These are phyloP conservation scores for Sinocyclocheilus rhinocerous DNA, from an alignment of 2,113 vertebrate species.

Conservation along the genomic window DNA sequence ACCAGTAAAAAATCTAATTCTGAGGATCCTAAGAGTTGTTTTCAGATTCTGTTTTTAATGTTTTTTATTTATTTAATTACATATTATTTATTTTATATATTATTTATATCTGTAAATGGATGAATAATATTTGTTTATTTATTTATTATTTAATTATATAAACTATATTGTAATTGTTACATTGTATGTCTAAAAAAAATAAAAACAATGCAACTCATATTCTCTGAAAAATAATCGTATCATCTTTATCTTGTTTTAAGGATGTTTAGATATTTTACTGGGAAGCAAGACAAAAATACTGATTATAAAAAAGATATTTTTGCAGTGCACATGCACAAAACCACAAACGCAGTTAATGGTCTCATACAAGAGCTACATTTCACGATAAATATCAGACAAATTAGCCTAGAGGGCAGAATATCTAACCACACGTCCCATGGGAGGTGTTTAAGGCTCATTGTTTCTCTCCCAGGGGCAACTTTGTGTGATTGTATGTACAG, in stretches of 20 bases:
- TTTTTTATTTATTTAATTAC: background rate
- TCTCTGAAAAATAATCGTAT: background rate
- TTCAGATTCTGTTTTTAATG: background rate
- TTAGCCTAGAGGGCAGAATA: slow-evolving; percentile 15
- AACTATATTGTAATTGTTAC: background rate
- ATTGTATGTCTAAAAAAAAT: background rate
- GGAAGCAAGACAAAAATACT: background rate
- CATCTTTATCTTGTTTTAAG: background rate
- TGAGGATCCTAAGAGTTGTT: background rate
- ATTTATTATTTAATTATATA: background rate
- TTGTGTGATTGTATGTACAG: background rate
- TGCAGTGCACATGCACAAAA: background rate
- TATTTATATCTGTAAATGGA: no score
- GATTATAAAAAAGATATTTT: background rate
- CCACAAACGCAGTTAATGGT: slow-evolving; percentile 2
- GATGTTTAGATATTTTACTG: slow-evolving; percentile 4
- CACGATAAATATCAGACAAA: slow-evolving; percentile 5
- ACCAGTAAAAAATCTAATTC: background rate
- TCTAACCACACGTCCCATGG: slow-evolving; percentile 9
- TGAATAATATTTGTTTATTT: background rate
- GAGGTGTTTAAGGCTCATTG: slow-evolving; percentile 21
- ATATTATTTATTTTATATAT: background rate
- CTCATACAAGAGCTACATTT: slow-evolving; percentile 1
- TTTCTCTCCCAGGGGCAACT: background rate
- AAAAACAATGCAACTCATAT: background rate